Evolutionary conservation across 2,888 invertebrate species (phyloP).

Genomic region (Pinctada fucata): DNA sequence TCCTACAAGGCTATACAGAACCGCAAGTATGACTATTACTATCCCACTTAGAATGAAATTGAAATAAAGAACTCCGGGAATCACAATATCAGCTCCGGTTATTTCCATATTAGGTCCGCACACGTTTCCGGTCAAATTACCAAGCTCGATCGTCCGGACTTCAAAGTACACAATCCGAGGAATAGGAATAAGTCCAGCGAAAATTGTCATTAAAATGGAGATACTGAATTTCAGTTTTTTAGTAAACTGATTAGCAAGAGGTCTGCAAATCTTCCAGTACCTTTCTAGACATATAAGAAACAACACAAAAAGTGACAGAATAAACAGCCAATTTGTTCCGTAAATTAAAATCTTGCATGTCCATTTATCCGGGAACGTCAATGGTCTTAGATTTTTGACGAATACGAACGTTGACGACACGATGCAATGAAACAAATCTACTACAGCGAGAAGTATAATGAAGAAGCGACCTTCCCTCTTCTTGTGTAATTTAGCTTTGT

Average conservation of each 20-base stretch:
- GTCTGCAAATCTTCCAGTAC: slow-evolving; percentile 21
- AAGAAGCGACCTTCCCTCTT: slow-evolving; percentile 7
- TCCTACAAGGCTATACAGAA: slow-evolving; percentile 14
- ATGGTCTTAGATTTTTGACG: slow-evolving; percentile 10
- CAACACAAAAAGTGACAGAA: slow-evolving; percentile 10
- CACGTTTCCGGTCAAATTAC: not conserved
- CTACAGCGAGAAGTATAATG: slow-evolving; percentile 5
- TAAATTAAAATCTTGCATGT: slow-evolving; percentile 14
- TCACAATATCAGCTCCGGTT: not conserved
- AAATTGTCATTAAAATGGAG: not conserved
- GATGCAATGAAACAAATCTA: slow-evolving; percentile 11
- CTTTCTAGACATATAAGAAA: slow-evolving; percentile 11
- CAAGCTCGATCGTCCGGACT: not conserved
- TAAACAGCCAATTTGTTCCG: slow-evolving; percentile 13
- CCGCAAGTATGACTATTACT: not conserved
- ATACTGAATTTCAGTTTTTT: slow-evolving; percentile 3
- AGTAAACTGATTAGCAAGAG: not conserved
- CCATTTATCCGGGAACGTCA: not conserved
- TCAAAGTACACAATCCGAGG: slow-evolving; percentile 12
- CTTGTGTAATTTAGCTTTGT: not conserved
- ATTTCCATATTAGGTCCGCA: slow-evolving; percentile 14
- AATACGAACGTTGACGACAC: slow-evolving; percentile 12
- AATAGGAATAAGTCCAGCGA: not conserved
- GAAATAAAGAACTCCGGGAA: not conserved
- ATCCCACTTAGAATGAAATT: not conserved